phyloP scores from a whole-genome alignment of 2,888 invertebrate genomes.

The Luperina nickerlii region DNA sequence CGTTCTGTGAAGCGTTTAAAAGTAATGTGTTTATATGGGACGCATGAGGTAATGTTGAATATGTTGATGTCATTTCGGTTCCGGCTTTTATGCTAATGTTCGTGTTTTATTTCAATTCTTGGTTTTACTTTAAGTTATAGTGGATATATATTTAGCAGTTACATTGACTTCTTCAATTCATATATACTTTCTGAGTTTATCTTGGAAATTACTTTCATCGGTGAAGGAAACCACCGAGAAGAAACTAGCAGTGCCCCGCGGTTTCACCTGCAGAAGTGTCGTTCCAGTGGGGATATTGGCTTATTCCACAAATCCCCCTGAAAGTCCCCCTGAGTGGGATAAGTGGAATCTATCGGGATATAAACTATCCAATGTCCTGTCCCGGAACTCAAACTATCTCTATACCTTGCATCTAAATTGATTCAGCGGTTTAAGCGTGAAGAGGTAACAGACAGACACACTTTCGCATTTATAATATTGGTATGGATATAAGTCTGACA shows the following conservation, averaged over 20 bases:
- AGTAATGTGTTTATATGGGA: conserved; percentile 42
- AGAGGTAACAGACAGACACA: too few relatives aligned
- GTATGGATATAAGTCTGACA: background rate
- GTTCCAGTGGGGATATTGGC: too few relatives aligned
- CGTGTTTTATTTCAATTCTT: conserved; percentile 4
- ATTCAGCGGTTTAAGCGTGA: too few relatives aligned
- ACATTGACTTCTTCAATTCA: too few relatives aligned
- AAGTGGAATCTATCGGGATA: too few relatives aligned
- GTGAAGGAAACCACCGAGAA: background rate
- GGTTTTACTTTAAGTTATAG: background rate
- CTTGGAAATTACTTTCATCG: background rate
- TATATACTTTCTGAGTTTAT: background rate
- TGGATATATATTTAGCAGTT: background rate
- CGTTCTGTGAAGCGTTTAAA: conserved; percentile 49
- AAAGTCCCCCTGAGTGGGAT: too few relatives aligned
- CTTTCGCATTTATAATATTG: too few relatives aligned
- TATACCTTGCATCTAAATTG: too few relatives aligned
- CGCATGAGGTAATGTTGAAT: conserved; percentile 46
- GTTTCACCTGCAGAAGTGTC: too few relatives aligned
- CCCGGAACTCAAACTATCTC: too few relatives aligned
- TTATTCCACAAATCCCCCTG: too few relatives aligned
- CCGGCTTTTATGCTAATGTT: conserved; percentile 18
- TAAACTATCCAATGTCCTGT: too few relatives aligned
- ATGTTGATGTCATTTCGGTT: conserved; percentile 34
- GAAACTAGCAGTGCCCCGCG: background rate